Conservation (phyloP, 2,113 vertebrate genomes). For the Pithys albifrons region DNA sequence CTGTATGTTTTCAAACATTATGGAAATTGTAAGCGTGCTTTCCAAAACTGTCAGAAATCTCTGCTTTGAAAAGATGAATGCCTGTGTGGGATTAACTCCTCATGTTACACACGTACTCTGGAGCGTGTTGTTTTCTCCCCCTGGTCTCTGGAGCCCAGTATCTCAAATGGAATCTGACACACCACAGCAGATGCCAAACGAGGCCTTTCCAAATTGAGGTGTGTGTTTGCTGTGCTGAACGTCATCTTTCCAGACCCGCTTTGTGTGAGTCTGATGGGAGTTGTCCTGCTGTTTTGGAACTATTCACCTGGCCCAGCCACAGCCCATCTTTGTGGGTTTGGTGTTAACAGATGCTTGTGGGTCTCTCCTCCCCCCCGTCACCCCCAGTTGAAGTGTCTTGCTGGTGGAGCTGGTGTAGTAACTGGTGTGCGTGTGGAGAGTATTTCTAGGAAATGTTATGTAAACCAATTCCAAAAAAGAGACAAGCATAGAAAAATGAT, state of each 20-base stretch:
- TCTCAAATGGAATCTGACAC: constrained; percentile 59
- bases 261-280: constrained; percentile 4
- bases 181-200: constrained; percentile 48
- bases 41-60: constrained; percentile 58
- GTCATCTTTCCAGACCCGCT: constrained; percentile 25
- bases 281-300: constrained; percentile 49
- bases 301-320: constrained; percentile 13
- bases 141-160: constrained; percentile 50
- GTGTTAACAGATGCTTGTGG: background rate
- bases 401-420: constrained; percentile 10
- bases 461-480: constrained; percentile 67
- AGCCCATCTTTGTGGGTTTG: background rate
- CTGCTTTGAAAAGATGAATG: constrained; percentile 62
- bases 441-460: constrained; percentile 73
- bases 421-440: constrained; percentile 46
- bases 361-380: background rate
- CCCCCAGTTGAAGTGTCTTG: background rate
- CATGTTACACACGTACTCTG: constrained; percentile 62
- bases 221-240: constrained; percentile 31
- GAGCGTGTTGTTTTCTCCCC: constrained; percentile 56
- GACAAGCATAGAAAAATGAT: constrained; percentile 70
- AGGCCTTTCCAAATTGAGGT: constrained; percentile 57
- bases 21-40: constrained; percentile 56
- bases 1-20: constrained; percentile 70
- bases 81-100: constrained; percentile 72